These are phyloP conservation scores for Chironomus striatipennis DNA, from an alignment of 1,140 invertebrate genomes.

Conservation along the genomic window DNA sequence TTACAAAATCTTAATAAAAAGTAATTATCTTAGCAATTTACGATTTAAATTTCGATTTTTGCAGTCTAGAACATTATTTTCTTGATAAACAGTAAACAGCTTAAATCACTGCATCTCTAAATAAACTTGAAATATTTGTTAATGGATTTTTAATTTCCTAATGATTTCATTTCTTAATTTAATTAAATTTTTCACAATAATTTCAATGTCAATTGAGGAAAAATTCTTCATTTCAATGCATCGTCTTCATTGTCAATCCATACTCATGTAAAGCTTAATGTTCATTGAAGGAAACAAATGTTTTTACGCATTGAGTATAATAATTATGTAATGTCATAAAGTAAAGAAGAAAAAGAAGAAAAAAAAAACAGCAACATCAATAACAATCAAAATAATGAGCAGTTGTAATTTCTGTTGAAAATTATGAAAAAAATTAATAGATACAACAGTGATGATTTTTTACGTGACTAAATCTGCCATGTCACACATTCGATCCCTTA, in stretches of 20 bases:
- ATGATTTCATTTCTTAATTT: too few species aligned
- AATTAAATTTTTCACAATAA: background rate
- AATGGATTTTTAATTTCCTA: too few species aligned
- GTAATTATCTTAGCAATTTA: too few species aligned
- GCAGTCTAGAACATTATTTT: too few species aligned
- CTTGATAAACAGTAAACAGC: too few species aligned
- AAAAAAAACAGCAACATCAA: background rate
- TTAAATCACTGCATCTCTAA: too few species aligned
- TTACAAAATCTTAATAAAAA: too few species aligned
- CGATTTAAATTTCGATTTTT: too few species aligned
- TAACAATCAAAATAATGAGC: background rate
- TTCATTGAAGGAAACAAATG: background rate
- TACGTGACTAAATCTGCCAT: background rate
- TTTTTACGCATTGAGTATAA: background rate
- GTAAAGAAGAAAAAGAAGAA: too few species aligned
- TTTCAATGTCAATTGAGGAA: background rate
- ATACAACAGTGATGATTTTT: background rate
- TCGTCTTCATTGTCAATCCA: background rate
- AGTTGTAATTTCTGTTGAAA: background rate
- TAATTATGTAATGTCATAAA: background rate
- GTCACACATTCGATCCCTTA: too few species aligned
- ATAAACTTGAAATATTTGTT: too few species aligned
- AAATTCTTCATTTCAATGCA: conserved; percentile 8
- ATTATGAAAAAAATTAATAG: conserved; percentile 5
- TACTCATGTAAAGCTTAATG: background rate